Evolutionary conservation across 2,888 invertebrate genomes (phyloP).

Genomic region (Stenodema calcarata): DNA sequence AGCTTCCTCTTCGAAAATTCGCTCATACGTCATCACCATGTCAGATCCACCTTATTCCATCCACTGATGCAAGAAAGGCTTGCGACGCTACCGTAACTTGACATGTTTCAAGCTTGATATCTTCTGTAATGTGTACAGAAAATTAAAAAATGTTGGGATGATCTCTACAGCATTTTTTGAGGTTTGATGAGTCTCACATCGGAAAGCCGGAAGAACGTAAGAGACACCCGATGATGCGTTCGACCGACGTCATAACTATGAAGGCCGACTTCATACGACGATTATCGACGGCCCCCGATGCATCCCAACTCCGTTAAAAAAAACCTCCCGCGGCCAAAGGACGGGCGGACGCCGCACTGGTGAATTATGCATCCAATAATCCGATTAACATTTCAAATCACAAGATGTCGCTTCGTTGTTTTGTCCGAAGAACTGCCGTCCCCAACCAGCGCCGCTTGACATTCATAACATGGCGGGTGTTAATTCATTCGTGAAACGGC

Average conservation of each 20-base stretch:
- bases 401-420: slow-evolving; percentile 2
- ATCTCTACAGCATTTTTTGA: no score
- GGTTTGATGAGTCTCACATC: no score
- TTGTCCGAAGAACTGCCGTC: neutral
- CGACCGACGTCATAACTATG: neutral
- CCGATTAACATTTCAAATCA: neutral
- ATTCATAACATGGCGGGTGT: neutral
- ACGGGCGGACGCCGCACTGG: neutral
- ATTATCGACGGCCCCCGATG: neutral
- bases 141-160: no score
- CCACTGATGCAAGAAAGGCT: no score
- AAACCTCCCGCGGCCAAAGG: neutral
- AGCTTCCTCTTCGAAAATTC: no score
- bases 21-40: no score
- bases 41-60: no score
- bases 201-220: no score
- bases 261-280: neutral
- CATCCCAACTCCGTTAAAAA: neutral
- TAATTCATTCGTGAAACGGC: neutral
- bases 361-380: slow-evolving; percentile 2
- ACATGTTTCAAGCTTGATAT: no score
- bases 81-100: no score
- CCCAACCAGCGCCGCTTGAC: neutral
- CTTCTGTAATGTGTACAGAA: no score
- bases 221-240: neutral